phyloP scores from a whole-genome alignment of 1,140 invertebrate species.

The Lepidotrigona ventralis region DNA sequence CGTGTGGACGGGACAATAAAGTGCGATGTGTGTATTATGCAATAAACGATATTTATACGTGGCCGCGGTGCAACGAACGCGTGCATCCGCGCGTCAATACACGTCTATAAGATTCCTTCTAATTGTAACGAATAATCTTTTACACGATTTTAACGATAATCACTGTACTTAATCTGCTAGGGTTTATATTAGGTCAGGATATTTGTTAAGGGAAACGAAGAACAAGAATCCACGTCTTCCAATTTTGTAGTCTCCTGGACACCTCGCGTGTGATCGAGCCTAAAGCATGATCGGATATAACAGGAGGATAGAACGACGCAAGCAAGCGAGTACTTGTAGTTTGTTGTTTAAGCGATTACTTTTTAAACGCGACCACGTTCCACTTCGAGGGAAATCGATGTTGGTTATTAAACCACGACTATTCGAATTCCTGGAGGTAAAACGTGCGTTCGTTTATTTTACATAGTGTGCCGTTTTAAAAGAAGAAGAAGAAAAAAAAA shows the following conservation, averaged over 20 bases:
- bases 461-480: conserved; percentile 51
- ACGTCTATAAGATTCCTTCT: neutral
- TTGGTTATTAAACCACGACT: neutral
- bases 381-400: neutral
- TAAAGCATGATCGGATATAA: neutral
- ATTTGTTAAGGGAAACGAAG: conserved; percentile 4
- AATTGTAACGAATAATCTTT: conserved; percentile 25
- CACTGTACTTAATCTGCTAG: neutral
- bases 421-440: neutral
- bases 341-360: conserved; percentile 44
- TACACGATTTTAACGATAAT: conserved; percentile 14
- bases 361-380: conserved; percentile 14
- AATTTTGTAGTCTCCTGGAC: conserved; percentile 52
- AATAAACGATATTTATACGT: conserved; percentile 73
- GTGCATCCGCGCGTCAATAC: conserved; percentile 43
- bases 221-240: conserved; percentile 77
- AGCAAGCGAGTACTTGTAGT: conserved; percentile 17
- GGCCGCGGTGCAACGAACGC: conserved; percentile 53
- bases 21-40: conserved; percentile 78
- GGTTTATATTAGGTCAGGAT: neutral
- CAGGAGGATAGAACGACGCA: neutral
- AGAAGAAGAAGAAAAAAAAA: neutral
- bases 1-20: conserved; percentile 64
- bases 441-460: conserved; percentile 40
- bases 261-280: neutral